phyloP scores from a whole-genome alignment of 2,888 invertebrate species.

The Euplexia lucipara region DNA sequence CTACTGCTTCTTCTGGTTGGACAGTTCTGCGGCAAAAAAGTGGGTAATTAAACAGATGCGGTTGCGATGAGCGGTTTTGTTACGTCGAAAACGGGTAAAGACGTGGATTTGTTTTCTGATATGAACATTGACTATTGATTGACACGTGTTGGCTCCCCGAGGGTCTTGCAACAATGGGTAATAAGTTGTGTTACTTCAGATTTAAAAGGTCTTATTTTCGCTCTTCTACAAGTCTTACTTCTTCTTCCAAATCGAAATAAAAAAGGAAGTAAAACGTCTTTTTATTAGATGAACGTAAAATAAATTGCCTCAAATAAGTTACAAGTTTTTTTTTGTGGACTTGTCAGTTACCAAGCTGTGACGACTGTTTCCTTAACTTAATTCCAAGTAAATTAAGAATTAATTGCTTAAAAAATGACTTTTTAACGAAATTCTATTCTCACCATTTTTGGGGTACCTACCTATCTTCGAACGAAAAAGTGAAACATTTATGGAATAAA shows the following conservation, averaged over 20 bases:
- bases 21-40: conserved; percentile 91
- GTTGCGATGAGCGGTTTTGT: neutral
- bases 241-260: neutral
- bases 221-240: neutral
- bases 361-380: conserved; percentile 16
- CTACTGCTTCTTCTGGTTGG: conserved; percentile 94
- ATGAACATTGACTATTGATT: neutral
- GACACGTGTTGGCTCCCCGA: too few relatives aligned
- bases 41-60: neutral
- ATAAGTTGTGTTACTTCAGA: neutral
- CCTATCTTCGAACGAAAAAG: neutral
- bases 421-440: conserved; percentile 4
- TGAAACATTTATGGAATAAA: neutral
- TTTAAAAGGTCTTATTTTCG: neutral
- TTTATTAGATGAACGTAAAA: conserved; percentile 15
- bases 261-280: conserved; percentile 4
- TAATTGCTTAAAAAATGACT: conserved; percentile 20
- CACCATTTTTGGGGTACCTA: neutral
- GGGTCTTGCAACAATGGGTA: neutral
- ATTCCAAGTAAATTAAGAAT: conserved; percentile 31
- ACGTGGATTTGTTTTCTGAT: too few relatives aligned
- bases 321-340: conserved; percentile 12
- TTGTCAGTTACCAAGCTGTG: conserved; percentile 25
- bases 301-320: conserved; percentile 11
- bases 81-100: neutral